Evolutionary conservation across 2,113 vertebrate genomes (phyloP).

Genomic region (Cephalopterus ornatus): DNA sequence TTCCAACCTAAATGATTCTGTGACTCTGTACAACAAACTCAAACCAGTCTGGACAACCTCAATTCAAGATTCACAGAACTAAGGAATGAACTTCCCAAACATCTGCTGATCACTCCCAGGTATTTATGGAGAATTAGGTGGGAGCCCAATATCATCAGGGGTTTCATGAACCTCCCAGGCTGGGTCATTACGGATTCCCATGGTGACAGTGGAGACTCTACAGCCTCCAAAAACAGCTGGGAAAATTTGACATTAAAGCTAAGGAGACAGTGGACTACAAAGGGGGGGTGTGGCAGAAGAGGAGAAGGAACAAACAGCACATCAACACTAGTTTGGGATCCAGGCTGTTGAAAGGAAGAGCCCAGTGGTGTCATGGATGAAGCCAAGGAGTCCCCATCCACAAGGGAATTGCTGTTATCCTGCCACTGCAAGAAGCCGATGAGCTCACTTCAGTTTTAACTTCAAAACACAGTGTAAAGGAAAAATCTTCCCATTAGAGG

Average conservation of each 20-base stretch:
- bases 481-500: neutral
- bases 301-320: neutral
- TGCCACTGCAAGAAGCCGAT: neutral
- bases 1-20: neutral
- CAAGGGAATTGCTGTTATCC: neutral
- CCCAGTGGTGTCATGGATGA: neutral
- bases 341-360: neutral
- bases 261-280: neutral
- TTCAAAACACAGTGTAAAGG: neutral
- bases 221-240: neutral
- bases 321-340: neutral
- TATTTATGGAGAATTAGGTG: neutral
- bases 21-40: neutral
- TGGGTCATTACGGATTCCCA: neutral
- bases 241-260: neutral
- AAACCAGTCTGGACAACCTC: neutral
- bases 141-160: neutral
- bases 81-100: neutral
- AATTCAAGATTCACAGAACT: neutral
- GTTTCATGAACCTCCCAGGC: neutral
- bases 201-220: neutral
- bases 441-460: neutral
- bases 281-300: neutral
- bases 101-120: neutral
- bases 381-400: neutral